Base-by-base conservation (phyloP, 2,113 vertebrate genomes). In the Bucco capensis region DNA sequence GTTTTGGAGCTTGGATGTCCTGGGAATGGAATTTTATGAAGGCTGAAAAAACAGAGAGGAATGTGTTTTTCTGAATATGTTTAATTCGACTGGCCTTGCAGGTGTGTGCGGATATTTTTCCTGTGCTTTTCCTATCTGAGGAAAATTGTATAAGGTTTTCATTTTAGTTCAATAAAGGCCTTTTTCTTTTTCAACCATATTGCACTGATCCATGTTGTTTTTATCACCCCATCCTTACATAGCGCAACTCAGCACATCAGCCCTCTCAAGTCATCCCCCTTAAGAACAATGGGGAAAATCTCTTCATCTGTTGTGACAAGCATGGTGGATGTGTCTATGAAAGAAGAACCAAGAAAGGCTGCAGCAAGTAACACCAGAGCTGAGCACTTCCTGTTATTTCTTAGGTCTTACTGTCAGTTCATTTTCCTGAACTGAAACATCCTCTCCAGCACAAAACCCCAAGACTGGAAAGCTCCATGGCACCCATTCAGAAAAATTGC, bases 381-480 rank as follows among this genome's bases (percentile, higher is more conserved):
- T 7, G 5, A 89, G 69, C 38, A 28, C 67, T 76, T 93, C 80
- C 85, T 88, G 75, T 83, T 92, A 24, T 60, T 64, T 86, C 60
- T 74, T 37, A 51, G 21, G 17, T 58, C 64, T 62, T 4, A 0
- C 10, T 49, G 27, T n/a, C 60, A 66, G 42, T 19, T 87, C 16
- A 6, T 70, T 91, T 91, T 91, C 76, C 83, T 92, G 82, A 91
- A 51, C 30, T 62, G 44, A 89, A 86, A 89, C 30, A 71, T 47
- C 56, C 35, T 33, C 85, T 67, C 8, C 44, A 88, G 67, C 58
- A 56, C 13, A 70, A 88, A 70, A 72, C 10, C 24, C 11, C 0
- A 0, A 74, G 11, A 50, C 40, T 23, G 33, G 56, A 87, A 83
- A 33, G 28, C 18, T 44, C 64, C 54, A 9, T 25, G 31, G 62